A percentile compares a stretch with the other conserved stretches of the same genome.
phyloP scores from a whole-genome alignment of 1,140 invertebrate genomes.

The Pararge aegeria region DNA sequence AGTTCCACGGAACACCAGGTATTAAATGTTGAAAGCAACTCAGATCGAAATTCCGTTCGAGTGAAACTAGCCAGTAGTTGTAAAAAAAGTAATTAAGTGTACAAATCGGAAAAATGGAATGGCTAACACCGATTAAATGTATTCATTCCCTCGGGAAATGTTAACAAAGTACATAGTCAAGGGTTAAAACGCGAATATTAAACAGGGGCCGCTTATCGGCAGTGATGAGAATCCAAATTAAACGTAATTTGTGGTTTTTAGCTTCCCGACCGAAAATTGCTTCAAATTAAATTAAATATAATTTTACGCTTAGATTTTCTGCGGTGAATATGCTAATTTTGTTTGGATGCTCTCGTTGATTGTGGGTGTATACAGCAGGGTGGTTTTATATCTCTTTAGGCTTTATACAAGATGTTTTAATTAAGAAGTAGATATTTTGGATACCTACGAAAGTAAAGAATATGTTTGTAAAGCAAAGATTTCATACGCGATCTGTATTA shows the following conservation, averaged over 20 bases:
- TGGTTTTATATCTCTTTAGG: not conserved
- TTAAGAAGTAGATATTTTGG: no score
- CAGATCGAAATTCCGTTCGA: no score
- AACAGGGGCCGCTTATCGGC: constrained; percentile 35
- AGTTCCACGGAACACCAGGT: no score
- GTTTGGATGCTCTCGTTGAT: constrained; percentile 2
- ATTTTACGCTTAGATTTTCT: constrained; percentile 21
- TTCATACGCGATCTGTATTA: no score
- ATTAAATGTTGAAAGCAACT: no score
- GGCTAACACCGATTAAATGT: no score
- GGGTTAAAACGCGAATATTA: constrained; percentile 38
- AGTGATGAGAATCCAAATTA: constrained; percentile 41
- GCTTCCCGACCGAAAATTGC: constrained; percentile 21
- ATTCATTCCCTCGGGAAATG: constrained; percentile 8
- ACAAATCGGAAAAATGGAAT: no score
- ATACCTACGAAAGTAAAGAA: no score
- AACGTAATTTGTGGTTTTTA: constrained; percentile 40
- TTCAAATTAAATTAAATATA: constrained; percentile 28
- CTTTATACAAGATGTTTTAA: no score
- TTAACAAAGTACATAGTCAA: constrained; percentile 4
- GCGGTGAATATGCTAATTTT: constrained; percentile 14
- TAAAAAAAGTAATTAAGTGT: no score
- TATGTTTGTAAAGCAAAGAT: no score
- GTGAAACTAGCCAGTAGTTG: no score
- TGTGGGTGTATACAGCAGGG: not conserved